These are phyloP conservation scores for Pangasius djambal DNA, from an alignment of 2,797 vertebrate species.

Conservation along the genomic window DNA sequence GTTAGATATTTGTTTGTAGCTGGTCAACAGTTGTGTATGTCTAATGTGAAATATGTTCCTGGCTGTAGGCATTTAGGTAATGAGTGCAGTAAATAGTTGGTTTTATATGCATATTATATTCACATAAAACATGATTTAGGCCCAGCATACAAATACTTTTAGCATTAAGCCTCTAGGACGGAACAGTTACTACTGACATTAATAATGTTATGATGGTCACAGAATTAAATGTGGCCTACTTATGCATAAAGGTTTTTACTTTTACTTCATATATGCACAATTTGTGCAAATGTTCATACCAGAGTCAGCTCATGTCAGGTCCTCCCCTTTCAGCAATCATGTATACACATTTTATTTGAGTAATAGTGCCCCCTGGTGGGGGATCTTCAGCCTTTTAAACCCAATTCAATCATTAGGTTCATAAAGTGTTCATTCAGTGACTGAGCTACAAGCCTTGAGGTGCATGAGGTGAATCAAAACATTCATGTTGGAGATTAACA, in stretches of 20 bases:
- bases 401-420: not conserved
- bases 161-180: not conserved
- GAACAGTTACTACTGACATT: not conserved
- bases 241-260: not conserved
- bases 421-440: not conserved
- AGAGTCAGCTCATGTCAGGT: not conserved
- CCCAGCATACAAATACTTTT: not conserved
- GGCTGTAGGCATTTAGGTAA: not conserved
- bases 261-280: not conserved
- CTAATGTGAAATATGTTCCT: not conserved
- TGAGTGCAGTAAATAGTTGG: not conserved
- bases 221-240: not conserved
- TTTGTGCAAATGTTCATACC: not conserved
- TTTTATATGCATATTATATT: not conserved
- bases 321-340: not conserved
- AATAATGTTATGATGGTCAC: not conserved
- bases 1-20: not conserved
- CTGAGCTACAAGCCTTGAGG: not conserved
- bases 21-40: not conserved
- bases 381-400: not conserved
- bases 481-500: not conserved
- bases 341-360: not conserved
- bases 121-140: not conserved
- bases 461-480: not conserved
- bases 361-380: slow-evolving; percentile 9